Evolutionary conservation across 2,888 invertebrate genomes (phyloP), one percentile per base, ranked within the genome.

Genomic region (Dendrolimus houi): DNA sequence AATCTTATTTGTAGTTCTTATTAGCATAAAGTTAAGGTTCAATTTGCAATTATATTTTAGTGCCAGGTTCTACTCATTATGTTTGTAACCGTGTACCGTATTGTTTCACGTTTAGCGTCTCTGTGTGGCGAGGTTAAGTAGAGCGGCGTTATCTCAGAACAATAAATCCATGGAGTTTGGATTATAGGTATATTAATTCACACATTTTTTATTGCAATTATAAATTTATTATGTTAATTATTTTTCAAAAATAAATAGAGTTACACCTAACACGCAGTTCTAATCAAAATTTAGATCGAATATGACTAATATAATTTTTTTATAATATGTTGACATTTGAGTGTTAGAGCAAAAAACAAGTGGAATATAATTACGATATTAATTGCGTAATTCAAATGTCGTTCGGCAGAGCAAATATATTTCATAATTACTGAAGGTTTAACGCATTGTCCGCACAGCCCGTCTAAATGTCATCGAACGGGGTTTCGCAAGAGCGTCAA

Each of bases 101-200:
- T 90, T 90, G 89, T 90, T 89, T 87, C 87, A 87, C 85, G 87
- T 87, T 88, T 86, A 87, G 84, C 83, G 82, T 81, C 81, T 87
- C 83, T 87, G 87, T 89, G 88, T 87, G 86, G 77, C 79, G 86
- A 87, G 87, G 90, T 89, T 89, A 90, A 90, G 90, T 89, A 88
- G 90, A 89, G 90, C 90, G 88, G 87, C 74, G 85, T 89, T 88
- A 88, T 88, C 88, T 88, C 78, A 62, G 88, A 83, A 90, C 86
- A 89, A 82, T 82, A 83, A 82, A 85, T 82, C 85, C 75, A 75
- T 88, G 71, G 90, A 89, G 89, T 75, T 79, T 66, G 72, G 77
- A 78, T 83, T 84, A 81, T 71, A 74, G 65, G 72, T 70, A 71
- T 74, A 62, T 68, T 63, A 57, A 64, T 68, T 58, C 65, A 59